These are phyloP conservation scores for Buathra laborator DNA, from an alignment of 2,888 invertebrate species.

Conservation along the genomic window DNA sequence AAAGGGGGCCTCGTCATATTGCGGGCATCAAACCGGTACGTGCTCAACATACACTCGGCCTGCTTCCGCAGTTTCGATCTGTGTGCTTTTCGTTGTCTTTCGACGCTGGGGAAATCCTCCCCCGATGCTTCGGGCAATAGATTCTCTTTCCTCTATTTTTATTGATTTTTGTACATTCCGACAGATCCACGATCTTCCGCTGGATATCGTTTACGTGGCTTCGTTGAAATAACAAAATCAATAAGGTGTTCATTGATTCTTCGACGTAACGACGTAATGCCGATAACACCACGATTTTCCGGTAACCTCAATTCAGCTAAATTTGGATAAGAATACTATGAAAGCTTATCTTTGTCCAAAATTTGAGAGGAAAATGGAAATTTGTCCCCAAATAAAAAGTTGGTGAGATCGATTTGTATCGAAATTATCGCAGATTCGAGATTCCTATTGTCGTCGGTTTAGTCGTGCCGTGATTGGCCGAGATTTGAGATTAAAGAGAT, in stretches of 20 bases:
- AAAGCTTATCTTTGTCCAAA: too few relatives aligned
- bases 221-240: constrained; percentile 9
- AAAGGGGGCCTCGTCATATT: constrained; percentile 71
- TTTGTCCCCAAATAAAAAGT: too few relatives aligned
- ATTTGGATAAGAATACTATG: neutral
- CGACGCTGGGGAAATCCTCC: constrained; percentile 39
- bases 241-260: neutral
- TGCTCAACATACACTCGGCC: constrained; percentile 73
- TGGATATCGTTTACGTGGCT: neutral
- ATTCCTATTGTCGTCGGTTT: too few relatives aligned
- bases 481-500: too few relatives aligned
- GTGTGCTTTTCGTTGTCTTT: constrained; percentile 36
- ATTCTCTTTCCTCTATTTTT: constrained; percentile 14
- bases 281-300: neutral
- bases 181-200: neutral
- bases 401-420: too few relatives aligned
- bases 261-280: neutral
- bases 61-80: constrained; percentile 58
- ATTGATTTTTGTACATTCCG: constrained; percentile 36
- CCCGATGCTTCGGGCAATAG: constrained; percentile 32
- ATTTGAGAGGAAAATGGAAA: too few relatives aligned
- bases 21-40: constrained; percentile 75
- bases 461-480: too few relatives aligned
- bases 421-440: too few relatives aligned
- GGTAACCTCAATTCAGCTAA: neutral